Evolutionary conservation across 2,797 vertebrate species (phyloP).

Genomic region (Leptoclinus maculatus): DNA sequence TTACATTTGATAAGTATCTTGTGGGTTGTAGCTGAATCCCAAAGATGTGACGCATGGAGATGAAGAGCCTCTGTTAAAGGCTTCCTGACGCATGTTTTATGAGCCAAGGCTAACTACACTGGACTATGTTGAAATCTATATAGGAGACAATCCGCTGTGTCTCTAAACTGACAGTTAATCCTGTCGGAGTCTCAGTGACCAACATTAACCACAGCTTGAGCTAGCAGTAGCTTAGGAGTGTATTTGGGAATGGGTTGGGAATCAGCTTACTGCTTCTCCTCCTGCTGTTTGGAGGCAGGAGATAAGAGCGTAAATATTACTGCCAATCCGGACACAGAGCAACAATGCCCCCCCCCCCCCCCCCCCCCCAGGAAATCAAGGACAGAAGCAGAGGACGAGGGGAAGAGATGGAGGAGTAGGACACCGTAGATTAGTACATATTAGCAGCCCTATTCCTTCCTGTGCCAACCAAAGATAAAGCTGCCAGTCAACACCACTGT

Average conservation of each 20-base stretch:
- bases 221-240: constrained; percentile 31
- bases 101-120: neutral
- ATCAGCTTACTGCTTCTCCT: constrained; percentile 59
- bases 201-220: constrained; percentile 41
- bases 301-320: constrained; percentile 81
- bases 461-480: constrained; percentile 72
- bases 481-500: constrained; percentile 56
- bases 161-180: constrained; percentile 33
- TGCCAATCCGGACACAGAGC: constrained; percentile 53
- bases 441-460: constrained; percentile 46
- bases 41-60: constrained; percentile 14
- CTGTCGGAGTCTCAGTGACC: constrained; percentile 34
- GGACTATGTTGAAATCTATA: neutral
- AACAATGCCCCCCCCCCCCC: constrained; percentile 31
- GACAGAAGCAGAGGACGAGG: constrained; percentile 36
- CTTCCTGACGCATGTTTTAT: neutral
- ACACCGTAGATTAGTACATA: constrained; percentile 53
- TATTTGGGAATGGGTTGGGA: constrained; percentile 43
- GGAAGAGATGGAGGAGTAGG: constrained; percentile 34
- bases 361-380: constrained; percentile 49
- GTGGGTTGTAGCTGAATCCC: constrained; percentile 8
- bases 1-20: constrained; percentile 16
- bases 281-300: constrained; percentile 71
- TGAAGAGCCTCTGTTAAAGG: constrained; percentile 1
- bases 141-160: neutral